Evolutionary conservation across 1,140 invertebrate species (phyloP), one percentile per base, ranked within the genome.

Genomic region (Battus philenor): DNA sequence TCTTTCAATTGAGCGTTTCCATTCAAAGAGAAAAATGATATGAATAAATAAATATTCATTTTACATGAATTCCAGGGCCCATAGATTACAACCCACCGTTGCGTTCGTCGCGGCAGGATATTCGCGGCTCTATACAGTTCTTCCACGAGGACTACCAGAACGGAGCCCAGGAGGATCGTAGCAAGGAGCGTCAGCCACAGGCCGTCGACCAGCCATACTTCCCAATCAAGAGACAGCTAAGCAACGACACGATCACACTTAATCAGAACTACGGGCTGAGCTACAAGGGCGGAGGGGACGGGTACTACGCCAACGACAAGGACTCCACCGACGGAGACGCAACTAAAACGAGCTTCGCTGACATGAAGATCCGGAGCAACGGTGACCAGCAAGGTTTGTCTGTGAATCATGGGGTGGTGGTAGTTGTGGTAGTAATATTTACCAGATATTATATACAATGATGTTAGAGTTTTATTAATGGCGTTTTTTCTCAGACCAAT

Each of bases 81-180:
- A 18, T 75, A 31, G 69, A 75, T 33, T 90, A 73, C 88, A 90
- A 54, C 76, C 88, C 57, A 8, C 90, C 91, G 1, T 88, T 91
- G 1, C 88, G 93, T 5, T 93, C 92, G 0, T 91, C 91, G 18
- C 87, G 92, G 9, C 92, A 93, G 59, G 93, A 94, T 76, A 92
- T 92, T 9, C 88, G 92, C 36, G 91, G 92, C 32, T 90, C 90
- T 6, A 82, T 91, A 39, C 90, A 91, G 47, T 86, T 94, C 52
- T 89, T 93, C 51, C 90, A 93, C 50, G 92, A 92, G 33, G 86
- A 87, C 50, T 75, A 55, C 44, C 68, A 76, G 27, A 84, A 85
- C 50, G 76, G 73, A 11, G 39, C 56, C 0, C 49, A 61, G 13
- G 66, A 68, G 7, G 67, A 75, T 1, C 53, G 51, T 3, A 51